Conservation (phyloP, 2,888 invertebrate species). For the Archips crataeganus region DNA sequence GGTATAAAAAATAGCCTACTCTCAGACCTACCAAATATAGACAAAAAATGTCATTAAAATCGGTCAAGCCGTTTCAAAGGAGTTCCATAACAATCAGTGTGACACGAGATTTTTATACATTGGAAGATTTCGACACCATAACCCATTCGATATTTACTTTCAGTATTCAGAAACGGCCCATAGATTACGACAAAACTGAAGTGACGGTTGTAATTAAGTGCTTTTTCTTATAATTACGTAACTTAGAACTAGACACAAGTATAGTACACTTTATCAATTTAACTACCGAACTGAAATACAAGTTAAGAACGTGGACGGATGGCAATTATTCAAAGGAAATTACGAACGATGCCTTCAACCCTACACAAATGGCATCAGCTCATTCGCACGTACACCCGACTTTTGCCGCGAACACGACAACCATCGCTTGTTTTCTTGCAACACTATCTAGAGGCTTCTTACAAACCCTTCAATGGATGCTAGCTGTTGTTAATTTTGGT, state of each 20-base stretch:
- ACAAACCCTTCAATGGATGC: constrained; percentile 28
- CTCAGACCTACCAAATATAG: too few species aligned
- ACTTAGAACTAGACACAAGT: too few species aligned
- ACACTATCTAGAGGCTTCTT: constrained; percentile 1
- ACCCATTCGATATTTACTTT: too few species aligned
- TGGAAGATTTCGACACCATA: too few species aligned
- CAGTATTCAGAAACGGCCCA: too few species aligned
- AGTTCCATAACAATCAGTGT: too few species aligned
- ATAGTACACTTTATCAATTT: constrained; percentile 22
- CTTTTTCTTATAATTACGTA: too few species aligned
- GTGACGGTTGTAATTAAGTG: not conserved
- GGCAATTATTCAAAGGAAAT: constrained; percentile 73
- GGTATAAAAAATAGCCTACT: too few species aligned
- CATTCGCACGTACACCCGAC: constrained; percentile 2
- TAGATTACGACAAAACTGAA: too few species aligned
- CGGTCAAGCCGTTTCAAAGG: too few species aligned
- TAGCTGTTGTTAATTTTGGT: constrained; percentile 8
- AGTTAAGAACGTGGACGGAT: constrained; percentile 62
- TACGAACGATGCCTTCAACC: constrained; percentile 44
- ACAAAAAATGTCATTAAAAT: too few species aligned
- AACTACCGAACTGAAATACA: constrained; percentile 36
- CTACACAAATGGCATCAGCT: not conserved
- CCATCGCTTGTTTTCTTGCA: constrained; percentile 6
- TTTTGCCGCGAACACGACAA: constrained; percentile 7
- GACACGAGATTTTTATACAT: too few species aligned